Percentiles rank a stretch among this genome's conserved stretches.
Conservation (phyloP, 2,113 vertebrate genomes). For the Erinaceus europaeus region DNA sequence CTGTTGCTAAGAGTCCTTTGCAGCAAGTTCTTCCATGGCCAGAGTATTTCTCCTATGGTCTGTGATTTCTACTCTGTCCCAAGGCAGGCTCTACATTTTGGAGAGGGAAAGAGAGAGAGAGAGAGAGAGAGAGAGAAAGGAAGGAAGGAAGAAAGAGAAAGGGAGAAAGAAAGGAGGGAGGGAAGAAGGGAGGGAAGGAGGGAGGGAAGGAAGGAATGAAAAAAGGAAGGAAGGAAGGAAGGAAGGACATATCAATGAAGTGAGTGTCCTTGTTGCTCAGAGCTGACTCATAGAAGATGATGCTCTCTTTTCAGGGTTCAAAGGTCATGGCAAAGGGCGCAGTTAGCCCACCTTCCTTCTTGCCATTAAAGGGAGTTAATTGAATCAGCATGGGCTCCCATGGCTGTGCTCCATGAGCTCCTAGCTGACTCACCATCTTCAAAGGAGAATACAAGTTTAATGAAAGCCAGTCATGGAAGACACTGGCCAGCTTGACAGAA, state of each 20-base stretch:
- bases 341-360: not conserved
- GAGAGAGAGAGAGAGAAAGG: too few relatives aligned
- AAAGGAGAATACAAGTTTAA: not conserved
- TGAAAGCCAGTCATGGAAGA: constrained; percentile 13
- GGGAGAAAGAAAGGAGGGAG: too few relatives aligned
- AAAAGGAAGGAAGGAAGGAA: too few relatives aligned
- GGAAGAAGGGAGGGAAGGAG: too few relatives aligned
- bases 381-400: not conserved
- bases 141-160: too few relatives aligned
- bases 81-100: constrained; percentile 10
- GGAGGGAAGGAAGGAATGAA: too few relatives aligned
- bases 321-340: not conserved
- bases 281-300: not conserved
- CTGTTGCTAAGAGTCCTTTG: not conserved
- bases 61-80: not conserved
- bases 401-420: not conserved
- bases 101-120: not conserved
- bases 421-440: not conserved
- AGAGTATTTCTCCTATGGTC: not conserved
- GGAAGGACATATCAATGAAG: too few relatives aligned
- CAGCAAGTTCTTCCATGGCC: not conserved
- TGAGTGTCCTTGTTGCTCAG: too few relatives aligned
- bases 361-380: not conserved
- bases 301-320: not conserved
- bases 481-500: not conserved